Percentiles rank a stretch among this genome's conserved stretches.
Conservation (phyloP, 2,888 invertebrate species). For the Epistrophella euchroma region DNA sequence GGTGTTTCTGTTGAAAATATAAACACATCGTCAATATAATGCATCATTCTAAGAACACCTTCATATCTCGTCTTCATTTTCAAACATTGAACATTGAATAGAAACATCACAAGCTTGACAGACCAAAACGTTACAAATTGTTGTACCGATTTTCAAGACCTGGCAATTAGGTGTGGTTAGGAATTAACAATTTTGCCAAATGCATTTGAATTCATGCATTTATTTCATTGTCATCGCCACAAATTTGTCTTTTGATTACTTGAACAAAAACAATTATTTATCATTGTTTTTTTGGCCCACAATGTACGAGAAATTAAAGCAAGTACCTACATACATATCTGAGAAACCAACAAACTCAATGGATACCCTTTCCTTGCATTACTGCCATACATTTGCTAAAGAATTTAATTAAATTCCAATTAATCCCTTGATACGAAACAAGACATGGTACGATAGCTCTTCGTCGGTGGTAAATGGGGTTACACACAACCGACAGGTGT, state of each 20-base stretch:
- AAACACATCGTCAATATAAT: conserved; percentile 42
- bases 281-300: conserved; percentile 14
- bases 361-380: conserved; percentile 16
- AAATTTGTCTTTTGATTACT: conserved; percentile 59
- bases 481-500: conserved; percentile 31
- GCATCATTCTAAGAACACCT: not conserved
- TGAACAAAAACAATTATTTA: conserved; percentile 37
- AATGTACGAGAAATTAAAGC: not conserved
- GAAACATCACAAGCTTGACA: conserved; percentile 38
- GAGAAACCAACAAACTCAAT: conserved; percentile 5
- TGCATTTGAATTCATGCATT: conserved; percentile 55
- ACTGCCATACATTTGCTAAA: conserved; percentile 34
- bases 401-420: conserved; percentile 73
- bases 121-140: conserved; percentile 62
- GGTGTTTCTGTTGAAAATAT: conserved; percentile 36
- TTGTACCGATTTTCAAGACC: conserved; percentile 5
- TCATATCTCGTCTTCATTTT: not conserved
- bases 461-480: conserved; percentile 33
- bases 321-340: no score
- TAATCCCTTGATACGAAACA: conserved; percentile 61
- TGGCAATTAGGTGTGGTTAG: not conserved
- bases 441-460: conserved; percentile 26
- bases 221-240: conserved; percentile 54
- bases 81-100: conserved; percentile 19
- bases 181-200: conserved; percentile 63